Evolutionary conservation across 2,888 invertebrate species (phyloP).

Genomic region (Drosophila buzzatii): DNA sequence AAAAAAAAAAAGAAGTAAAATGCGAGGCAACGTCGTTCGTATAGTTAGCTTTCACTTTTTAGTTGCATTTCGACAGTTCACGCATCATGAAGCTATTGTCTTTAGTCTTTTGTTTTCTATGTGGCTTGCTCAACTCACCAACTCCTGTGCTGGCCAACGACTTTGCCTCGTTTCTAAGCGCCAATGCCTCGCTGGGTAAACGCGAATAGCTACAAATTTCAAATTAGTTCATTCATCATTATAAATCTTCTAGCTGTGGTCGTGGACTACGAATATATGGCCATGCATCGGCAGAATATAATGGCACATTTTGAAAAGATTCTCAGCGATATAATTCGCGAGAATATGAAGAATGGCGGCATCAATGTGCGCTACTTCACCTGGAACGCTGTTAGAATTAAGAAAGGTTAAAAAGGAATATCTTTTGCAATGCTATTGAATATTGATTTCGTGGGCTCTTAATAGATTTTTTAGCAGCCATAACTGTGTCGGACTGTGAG

Average conservation of each 20-base stretch:
- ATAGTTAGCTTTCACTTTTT: slow-evolving; percentile 40
- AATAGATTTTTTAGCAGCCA: slow-evolving; percentile 90
- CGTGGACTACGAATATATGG: slow-evolving; percentile 89
- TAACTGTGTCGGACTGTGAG: slow-evolving; percentile 91
- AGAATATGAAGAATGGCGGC: slow-evolving; percentile 89
- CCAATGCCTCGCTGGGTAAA: slow-evolving; percentile 91
- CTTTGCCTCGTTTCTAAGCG: slow-evolving; percentile 90
- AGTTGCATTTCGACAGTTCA: slow-evolving; percentile 56
- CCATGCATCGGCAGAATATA: slow-evolving; percentile 87
- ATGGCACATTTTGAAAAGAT: slow-evolving; percentile 87
- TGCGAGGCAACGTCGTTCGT: slow-evolving; percentile 36
- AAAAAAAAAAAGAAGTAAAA: slow-evolving; percentile 6
- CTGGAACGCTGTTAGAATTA: slow-evolving; percentile 89
- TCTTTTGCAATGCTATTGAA: neutral
- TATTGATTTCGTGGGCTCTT: neutral
- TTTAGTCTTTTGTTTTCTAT: slow-evolving; percentile 87
- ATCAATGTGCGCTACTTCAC: slow-evolving; percentile 89
- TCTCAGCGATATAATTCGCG: slow-evolving; percentile 88
- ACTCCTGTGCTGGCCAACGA: slow-evolving; percentile 85
- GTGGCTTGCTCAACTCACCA: slow-evolving; percentile 40
- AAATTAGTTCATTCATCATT: neutral
- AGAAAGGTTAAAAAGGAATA: slow-evolving; percentile 87
- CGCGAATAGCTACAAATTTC: neutral
- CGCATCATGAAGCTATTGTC: slow-evolving; percentile 62
- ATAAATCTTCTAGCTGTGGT: slow-evolving; percentile 87